Evolutionary conservation across 1,140 invertebrate genomes (phyloP).

Genomic region (Chrysomallon squamiferum): DNA sequence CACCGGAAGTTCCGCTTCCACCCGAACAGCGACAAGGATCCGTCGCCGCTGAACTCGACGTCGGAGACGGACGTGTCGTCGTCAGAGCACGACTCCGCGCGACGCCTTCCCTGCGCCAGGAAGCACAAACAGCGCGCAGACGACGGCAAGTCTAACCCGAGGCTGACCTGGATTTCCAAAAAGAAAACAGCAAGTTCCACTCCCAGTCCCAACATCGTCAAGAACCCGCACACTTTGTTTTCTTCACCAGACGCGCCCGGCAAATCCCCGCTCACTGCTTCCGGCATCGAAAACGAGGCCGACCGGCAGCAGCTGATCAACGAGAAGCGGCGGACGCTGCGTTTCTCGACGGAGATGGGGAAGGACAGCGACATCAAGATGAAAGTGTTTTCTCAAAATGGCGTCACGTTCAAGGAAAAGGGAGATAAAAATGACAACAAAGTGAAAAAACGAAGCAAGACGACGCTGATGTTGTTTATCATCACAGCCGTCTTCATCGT

Average conservation of each 20-base stretch:
- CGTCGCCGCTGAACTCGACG: conserved; percentile 3
- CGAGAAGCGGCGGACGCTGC: background rate
- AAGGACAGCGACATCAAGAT: background rate
- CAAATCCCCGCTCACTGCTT: background rate
- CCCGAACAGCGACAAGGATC: background rate
- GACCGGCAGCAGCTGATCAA: background rate
- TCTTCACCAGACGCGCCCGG: background rate
- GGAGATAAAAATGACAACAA: conserved; percentile 4
- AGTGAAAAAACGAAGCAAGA: conserved; percentile 24
- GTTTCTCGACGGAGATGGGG: conserved; percentile 8
- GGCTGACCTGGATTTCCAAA: background rate
- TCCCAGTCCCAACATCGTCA: too few relatives aligned
- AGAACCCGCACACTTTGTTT: too few relatives aligned
- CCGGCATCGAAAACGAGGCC: background rate
- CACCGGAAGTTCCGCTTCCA: conserved; percentile 7
- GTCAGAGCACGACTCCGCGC: background rate
- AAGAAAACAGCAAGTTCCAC: background rate
- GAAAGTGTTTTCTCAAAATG: background rate
- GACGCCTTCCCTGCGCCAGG: background rate
- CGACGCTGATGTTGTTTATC: conserved; percentile 36
- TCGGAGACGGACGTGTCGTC: background rate
- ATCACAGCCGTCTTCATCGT: conserved; percentile 37
- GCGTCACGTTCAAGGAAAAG: background rate
- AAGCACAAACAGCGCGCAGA: background rate
- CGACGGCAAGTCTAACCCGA: background rate